Base-by-base conservation (phyloP, 2,797 vertebrate species). In the Etheostoma perlongum region DNA sequence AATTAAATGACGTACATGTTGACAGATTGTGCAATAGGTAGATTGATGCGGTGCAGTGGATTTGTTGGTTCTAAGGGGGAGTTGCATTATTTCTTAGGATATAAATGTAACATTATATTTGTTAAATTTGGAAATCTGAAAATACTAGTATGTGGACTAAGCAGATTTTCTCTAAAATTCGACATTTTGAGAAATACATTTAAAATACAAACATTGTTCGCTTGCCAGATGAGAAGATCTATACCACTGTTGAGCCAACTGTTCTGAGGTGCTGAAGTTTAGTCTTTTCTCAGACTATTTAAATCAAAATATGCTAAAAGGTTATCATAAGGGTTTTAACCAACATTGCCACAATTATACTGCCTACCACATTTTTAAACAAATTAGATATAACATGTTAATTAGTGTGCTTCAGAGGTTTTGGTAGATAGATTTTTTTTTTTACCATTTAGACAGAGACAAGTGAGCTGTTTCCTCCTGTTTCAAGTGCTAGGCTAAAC, bases 1-100 rank as follows among this genome's bases (percentile, higher is more conserved):
- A 91, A 86, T 84, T 67, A 23, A 84, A 78, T 91, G 92, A 91
- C 80, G 84, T 82, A 90, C 80, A 78, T 73, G 77, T 78, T 88
- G 84, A 89, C 78, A 84, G 74, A 80, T 44, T 14, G 14, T 59
- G 68, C 68, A 88, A 67, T 73, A 88, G 83, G 68, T 89, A 88
- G 74, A 67, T 64, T 75, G 52, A 80, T 66, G 57, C 36, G 48
- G 11, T 46, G 25, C 25, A 30, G 71, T 36, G 65, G 18, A 81
- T 66, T 42, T 54, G 42, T 62, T 58, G 44, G 15, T 40, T 52
- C 14, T 49, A 52, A 59, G 27, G 27, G 68, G 63, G 53, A 48
- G 40, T 18, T 54, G 33, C 13, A 51, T 15, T 0, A 66, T 61
- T 51, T 53, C 10, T 65, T 36, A 54, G n/a, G 4, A 55, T 16